Percentiles rank a stretch among this genome's conserved stretches.
phyloP scores from a whole-genome alignment of 2,888 invertebrate genomes.

The Drosophila paracracens region DNA sequence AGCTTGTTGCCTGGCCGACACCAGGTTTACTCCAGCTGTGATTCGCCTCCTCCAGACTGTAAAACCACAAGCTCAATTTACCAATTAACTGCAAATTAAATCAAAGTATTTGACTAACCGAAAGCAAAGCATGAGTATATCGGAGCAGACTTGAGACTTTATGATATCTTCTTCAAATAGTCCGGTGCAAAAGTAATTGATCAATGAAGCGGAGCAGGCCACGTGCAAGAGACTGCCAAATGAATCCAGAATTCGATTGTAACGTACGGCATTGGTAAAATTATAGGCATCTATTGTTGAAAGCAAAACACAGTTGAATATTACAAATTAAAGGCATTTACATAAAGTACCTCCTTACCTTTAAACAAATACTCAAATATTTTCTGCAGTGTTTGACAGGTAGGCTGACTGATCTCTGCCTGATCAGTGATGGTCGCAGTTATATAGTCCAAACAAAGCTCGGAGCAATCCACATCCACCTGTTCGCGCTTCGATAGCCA shows the following conservation, averaged over 20 bases:
- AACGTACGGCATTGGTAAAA: slow-evolving; percentile 46
- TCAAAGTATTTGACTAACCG: slow-evolving; percentile 39
- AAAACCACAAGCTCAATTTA: background rate
- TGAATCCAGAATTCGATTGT: slow-evolving; percentile 51
- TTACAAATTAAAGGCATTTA: background rate
- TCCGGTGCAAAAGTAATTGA: slow-evolving; percentile 40
- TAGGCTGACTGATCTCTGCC: slow-evolving; percentile 20
- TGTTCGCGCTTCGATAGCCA: slow-evolving; percentile 2
- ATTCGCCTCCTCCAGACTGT: slow-evolving; percentile 43
- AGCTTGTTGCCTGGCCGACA: slow-evolving; percentile 21
- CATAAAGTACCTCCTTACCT: slow-evolving; percentile 32
- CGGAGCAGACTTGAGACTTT: slow-evolving; percentile 55
- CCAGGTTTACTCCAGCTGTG: slow-evolving; percentile 35
- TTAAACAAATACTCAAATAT: slow-evolving; percentile 58
- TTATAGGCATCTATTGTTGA: slow-evolving; percentile 38
- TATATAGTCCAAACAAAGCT: slow-evolving; percentile 53
- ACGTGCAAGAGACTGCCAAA: slow-evolving; percentile 51
- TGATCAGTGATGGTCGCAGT: slow-evolving; percentile 31
- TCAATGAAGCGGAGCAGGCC: slow-evolving; percentile 20
- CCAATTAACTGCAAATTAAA: background rate
- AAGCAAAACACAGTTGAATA: background rate
- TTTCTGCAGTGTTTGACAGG: slow-evolving; percentile 24
- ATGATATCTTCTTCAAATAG: slow-evolving; percentile 48
- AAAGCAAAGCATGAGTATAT: slow-evolving; percentile 61
- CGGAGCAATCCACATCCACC: slow-evolving; percentile 10